A percentile compares a stretch with the other conserved stretches of the same genome.
phyloP scores from a whole-genome alignment of 2,113 vertebrate genomes.

The Pyxicephalus adspersus region DNA sequence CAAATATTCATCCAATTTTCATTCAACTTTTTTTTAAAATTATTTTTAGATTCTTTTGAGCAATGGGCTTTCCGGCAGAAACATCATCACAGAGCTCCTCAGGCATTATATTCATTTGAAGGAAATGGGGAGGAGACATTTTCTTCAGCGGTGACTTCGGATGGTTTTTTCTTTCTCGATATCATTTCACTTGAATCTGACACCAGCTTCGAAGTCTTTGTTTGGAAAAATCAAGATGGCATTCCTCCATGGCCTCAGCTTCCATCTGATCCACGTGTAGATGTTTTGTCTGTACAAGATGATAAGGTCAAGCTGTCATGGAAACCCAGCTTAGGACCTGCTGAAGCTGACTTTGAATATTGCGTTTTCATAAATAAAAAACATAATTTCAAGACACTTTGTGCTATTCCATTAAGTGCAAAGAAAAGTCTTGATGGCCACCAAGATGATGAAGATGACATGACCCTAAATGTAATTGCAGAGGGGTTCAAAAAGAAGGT shows the following conservation, averaged over 20 bases:
- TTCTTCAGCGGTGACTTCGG: background rate
- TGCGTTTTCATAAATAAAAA: constrained; percentile 49
- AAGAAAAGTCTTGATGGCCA: background rate
- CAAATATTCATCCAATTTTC: background rate
- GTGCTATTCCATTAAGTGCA: constrained; percentile 32
- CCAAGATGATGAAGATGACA: background rate
- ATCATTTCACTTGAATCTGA: constrained; percentile 49
- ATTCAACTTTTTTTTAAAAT: background rate
- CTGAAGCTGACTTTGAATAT: constrained; percentile 13
- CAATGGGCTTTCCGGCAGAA: background rate
- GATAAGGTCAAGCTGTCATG: constrained; percentile 43
- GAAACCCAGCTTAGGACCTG: constrained; percentile 37
- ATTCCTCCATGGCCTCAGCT: constrained; percentile 41
- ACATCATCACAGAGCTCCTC: background rate
- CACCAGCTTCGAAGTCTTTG: constrained; percentile 41
- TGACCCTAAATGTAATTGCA: background rate
- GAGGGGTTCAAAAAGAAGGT: background rate
- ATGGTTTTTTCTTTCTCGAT: constrained; percentile 47
- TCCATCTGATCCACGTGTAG: constrained; percentile 42
- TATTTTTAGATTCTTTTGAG: background rate
- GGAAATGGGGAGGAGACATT: constrained; percentile 51
- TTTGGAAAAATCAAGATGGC: constrained; percentile 14
- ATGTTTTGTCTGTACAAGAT: constrained; percentile 29
- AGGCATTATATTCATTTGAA: constrained; percentile 36
- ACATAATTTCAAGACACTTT: constrained; percentile 56